A percentile compares a stretch with the other conserved stretches of the same genome.
These are phyloP conservation scores for Goniozus legneri DNA, from an alignment of 1,140 invertebrate genomes.

Conservation along the genomic window DNA sequence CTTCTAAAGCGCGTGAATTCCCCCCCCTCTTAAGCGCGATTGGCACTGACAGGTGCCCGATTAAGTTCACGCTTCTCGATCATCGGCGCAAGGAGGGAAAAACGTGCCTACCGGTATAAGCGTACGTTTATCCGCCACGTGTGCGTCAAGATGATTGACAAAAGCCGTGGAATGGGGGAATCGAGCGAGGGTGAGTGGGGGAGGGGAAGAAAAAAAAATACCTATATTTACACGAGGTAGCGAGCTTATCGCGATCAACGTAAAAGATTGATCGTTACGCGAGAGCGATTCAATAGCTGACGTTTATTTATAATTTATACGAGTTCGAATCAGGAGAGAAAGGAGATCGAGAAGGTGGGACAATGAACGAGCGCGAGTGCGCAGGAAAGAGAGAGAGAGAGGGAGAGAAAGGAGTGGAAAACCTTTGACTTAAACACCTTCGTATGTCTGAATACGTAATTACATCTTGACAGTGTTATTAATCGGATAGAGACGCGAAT, in stretches of 20 bases:
- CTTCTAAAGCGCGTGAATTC: no score
- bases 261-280: slow-evolving; percentile 4
- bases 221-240: background rate
- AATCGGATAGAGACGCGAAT: background rate
- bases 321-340: background rate
- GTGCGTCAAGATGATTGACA: slow-evolving; percentile 14
- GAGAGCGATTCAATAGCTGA: background rate
- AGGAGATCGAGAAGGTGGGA: slow-evolving; percentile 7
- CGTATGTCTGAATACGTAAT: background rate
- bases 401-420: slow-evolving; percentile 2
- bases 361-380: no score
- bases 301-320: slow-evolving; percentile 3
- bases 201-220: background rate
- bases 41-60: slow-evolving; percentile 1
- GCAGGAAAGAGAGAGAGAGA: slow-evolving; percentile 11
- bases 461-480: background rate
- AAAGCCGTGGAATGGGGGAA: no score
- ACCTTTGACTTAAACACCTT: background rate
- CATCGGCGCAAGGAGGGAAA: background rate
- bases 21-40: no score
- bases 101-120: background rate
- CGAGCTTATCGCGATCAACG: background rate
- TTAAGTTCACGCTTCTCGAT: slow-evolving; percentile 12
- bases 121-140: slow-evolving; percentile 11
- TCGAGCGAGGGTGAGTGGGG: no score